Percentiles rank a stretch among this genome's conserved stretches.
Evolutionary conservation across 2,888 invertebrate species (phyloP).

Genomic region (Lycophotia porphyrea): DNA sequence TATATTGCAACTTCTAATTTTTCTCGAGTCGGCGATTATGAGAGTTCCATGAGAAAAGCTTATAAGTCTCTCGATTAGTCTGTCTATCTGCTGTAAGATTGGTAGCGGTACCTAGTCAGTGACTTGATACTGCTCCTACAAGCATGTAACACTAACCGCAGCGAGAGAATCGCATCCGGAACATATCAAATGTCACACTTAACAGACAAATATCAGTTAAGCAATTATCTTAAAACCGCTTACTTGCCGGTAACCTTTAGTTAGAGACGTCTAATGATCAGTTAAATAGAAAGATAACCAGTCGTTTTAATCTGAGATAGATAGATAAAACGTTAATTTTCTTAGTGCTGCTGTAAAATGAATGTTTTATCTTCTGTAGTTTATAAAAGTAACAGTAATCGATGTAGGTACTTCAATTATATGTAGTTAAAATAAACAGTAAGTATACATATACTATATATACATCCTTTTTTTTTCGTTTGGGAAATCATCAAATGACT

Average conservation of each 20-base stretch:
- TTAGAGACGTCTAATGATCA: slow-evolving; percentile 31
- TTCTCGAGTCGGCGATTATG: not conserved
- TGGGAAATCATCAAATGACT: too few species aligned
- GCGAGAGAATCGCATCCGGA: slow-evolving; percentile 25
- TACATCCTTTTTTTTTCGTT: not conserved
- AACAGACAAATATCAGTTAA: slow-evolving; percentile 52
- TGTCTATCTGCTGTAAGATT: not conserved
- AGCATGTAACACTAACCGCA: slow-evolving; percentile 1
- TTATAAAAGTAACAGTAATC: not conserved
- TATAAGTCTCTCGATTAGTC: not conserved
- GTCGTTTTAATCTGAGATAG: slow-evolving; percentile 5
- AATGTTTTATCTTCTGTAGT: not conserved
- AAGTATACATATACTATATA: not conserved
- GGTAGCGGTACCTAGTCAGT: not conserved
- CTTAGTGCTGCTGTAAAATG: not conserved
- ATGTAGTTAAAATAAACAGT: not conserved
- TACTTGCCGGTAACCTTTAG: slow-evolving; percentile 30
- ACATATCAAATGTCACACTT: slow-evolving; percentile 46
- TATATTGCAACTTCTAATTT: not conserved
- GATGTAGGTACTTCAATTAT: not conserved
- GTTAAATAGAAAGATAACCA: slow-evolving; percentile 24
- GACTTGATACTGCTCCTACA: slow-evolving; percentile 1
- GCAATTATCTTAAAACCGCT: slow-evolving; percentile 32
- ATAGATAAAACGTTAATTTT: slow-evolving; percentile 22
- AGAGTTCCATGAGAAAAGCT: not conserved